phyloP scores from a whole-genome alignment of 2,888 invertebrate genomes.

The Leptinotarsa haldemani region DNA sequence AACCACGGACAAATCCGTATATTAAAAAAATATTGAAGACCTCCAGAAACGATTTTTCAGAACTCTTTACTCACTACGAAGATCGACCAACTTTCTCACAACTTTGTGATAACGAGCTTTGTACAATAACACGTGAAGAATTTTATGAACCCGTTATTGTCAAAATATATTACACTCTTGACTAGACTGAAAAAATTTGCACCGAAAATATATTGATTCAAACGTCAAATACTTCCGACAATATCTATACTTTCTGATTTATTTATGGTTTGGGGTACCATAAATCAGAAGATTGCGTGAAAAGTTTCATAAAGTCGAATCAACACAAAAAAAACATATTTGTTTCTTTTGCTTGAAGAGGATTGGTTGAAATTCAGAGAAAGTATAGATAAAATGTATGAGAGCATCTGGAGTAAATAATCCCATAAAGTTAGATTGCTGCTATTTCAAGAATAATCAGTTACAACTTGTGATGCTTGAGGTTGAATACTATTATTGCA shows the following conservation, averaged over 20 bases:
- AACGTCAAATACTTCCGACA: constrained; percentile 46
- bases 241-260: constrained; percentile 59
- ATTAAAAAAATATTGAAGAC: background rate
- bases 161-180: constrained; percentile 42
- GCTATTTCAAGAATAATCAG: too few relatives aligned
- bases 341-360: background rate
- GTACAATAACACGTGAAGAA: background rate
- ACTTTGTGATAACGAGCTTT: constrained; percentile 11
- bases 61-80: background rate
- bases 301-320: constrained; percentile 40
- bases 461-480: too few relatives aligned
- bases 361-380: too few relatives aligned
- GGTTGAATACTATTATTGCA: too few relatives aligned
- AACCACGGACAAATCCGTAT: too few relatives aligned
- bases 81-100: background rate
- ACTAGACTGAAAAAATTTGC: constrained; percentile 35
- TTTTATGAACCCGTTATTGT: constrained; percentile 33
- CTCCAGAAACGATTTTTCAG: background rate
- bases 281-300: constrained; percentile 53
- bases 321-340: background rate
- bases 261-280: constrained; percentile 49
- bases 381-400: too few relatives aligned
- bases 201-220: background rate
- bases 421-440: too few relatives aligned
- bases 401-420: too few relatives aligned